phyloP scores from a whole-genome alignment of 1,140 invertebrate genomes.

The Cheumatopsyche charites region DNA sequence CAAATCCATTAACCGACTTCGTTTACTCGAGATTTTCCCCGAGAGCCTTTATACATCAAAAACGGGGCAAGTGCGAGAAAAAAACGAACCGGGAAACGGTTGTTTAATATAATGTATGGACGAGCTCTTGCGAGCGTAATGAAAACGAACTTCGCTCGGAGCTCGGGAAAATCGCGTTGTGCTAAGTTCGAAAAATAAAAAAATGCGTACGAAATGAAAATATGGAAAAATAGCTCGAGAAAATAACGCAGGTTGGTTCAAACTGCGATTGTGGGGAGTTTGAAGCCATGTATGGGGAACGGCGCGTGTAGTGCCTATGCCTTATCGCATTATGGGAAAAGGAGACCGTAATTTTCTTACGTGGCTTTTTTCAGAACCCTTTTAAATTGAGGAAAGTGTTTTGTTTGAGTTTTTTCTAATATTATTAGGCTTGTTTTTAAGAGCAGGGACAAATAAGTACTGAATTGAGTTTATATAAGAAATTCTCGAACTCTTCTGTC shows the following conservation, averaged over 20 bases:
- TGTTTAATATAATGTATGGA: conserved; percentile 24
- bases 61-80: too few species aligned
- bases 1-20: conserved; percentile 9
- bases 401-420: too few species aligned
- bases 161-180: background rate
- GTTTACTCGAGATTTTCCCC: conserved; percentile 5
- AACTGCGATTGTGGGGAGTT: conserved; percentile 27
- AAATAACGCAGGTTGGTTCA: background rate
- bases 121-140: background rate
- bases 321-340: conserved; percentile 30
- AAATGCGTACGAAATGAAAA: background rate
- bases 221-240: background rate
- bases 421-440: too few species aligned
- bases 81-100: background rate
- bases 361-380: conserved; percentile 22
- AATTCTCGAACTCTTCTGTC: too few species aligned
- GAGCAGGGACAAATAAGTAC: too few species aligned
- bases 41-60: conserved; percentile 10
- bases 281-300: conserved; percentile 13
- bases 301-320: conserved; percentile 13
- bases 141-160: conserved; percentile 11
- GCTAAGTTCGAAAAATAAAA: conserved; percentile 7
- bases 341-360: conserved; percentile 34
- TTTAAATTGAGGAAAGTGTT: too few species aligned
- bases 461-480: too few species aligned